A percentile compares a stretch with the other conserved stretches of the same genome.
These are phyloP conservation scores for Onthophagus sagittarius DNA, from an alignment of 2,888 invertebrate species.

Conservation along the genomic window DNA sequence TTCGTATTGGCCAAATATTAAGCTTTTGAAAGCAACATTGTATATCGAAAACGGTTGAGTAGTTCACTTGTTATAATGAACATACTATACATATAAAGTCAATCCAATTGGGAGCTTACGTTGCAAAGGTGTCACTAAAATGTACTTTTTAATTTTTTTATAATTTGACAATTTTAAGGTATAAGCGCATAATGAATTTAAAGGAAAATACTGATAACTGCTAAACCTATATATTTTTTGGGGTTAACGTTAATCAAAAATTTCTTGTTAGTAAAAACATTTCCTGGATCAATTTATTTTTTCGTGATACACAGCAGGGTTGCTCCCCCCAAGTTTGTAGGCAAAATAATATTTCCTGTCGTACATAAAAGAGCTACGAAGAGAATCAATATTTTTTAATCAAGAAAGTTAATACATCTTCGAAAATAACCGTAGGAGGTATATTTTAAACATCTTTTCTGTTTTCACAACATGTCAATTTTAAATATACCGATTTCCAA, in stretches of 20 bases:
- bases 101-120: too few species aligned
- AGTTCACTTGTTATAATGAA: too few species aligned
- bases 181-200: too few species aligned
- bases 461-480: not conserved
- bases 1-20: too few species aligned
- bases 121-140: too few species aligned
- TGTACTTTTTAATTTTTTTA: too few species aligned
- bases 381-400: not conserved
- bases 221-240: not conserved
- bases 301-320: not conserved
- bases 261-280: not conserved
- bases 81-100: too few species aligned
- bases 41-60: too few species aligned
- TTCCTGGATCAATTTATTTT: not conserved
- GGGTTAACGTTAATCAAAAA: not conserved
- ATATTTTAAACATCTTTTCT: not conserved
- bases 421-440: not conserved
- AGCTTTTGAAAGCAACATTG: too few species aligned
- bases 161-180: too few species aligned
- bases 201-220: too few species aligned
- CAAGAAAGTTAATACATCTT: not conserved
- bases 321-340: not conserved
- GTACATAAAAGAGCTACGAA: not conserved
- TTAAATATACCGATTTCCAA: not conserved
- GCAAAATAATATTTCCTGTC: not conserved